These are phyloP conservation scores for Artemia sinica DNA, from an alignment of 2,888 invertebrate species.

Conservation along the genomic window DNA sequence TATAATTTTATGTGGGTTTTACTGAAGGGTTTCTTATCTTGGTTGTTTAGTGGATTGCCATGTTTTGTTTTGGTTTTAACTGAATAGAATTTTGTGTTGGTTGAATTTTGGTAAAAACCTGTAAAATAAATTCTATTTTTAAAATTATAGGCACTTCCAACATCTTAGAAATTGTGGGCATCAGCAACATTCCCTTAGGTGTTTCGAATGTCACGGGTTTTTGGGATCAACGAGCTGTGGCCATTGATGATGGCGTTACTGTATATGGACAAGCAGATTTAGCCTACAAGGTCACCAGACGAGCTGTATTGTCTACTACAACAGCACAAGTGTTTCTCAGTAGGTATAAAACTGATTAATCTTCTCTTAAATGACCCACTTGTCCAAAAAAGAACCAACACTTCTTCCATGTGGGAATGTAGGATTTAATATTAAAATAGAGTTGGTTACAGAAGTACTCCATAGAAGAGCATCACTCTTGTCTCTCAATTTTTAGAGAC, in stretches of 20 bases:
- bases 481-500: too few relatives aligned
- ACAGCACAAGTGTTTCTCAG: conserved; percentile 43
- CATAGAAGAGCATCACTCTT: too few relatives aligned
- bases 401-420: too few relatives aligned
- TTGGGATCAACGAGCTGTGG: conserved; percentile 38
- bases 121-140: neutral
- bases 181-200: conserved; percentile 45
- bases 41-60: neutral
- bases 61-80: neutral
- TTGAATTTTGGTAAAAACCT: neutral
- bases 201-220: conserved; percentile 44
- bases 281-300: conserved; percentile 43
- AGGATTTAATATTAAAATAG: too few relatives aligned
- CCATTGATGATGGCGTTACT: conserved; percentile 25
- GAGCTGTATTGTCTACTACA: conserved; percentile 44
- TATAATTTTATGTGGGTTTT: too few relatives aligned
- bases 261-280: conserved; percentile 27
- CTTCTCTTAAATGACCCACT: neutral
- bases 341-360: conserved; percentile 21
- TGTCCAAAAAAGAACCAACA: too few relatives aligned
- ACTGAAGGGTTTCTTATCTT: neutral
- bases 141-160: conserved; percentile 41
- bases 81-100: neutral
- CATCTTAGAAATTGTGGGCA: conserved; percentile 43
- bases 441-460: too few relatives aligned